Conservation (phyloP, 2,113 vertebrate species). For the Ciconia stormi region DNA sequence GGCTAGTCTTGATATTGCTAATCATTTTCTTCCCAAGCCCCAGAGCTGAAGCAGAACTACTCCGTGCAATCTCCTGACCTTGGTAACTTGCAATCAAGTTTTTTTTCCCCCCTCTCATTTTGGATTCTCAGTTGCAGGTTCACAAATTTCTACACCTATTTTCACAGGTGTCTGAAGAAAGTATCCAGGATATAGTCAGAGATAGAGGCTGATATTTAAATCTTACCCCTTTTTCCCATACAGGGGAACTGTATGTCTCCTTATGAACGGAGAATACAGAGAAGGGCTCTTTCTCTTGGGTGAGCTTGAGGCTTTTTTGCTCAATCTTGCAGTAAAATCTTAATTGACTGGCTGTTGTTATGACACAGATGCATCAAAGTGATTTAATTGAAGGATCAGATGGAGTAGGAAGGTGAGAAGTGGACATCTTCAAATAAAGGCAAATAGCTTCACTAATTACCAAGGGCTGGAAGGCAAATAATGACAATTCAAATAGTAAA, state of each 20-base stretch:
- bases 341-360: neutral
- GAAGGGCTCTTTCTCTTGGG: neutral
- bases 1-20: neutral
- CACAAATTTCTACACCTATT: neutral
- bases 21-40: neutral
- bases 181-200: neutral
- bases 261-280: neutral
- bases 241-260: neutral
- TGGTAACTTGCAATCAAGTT: neutral
- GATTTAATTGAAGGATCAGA: neutral
- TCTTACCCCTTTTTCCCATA: neutral
- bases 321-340: neutral
- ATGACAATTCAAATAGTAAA: neutral
- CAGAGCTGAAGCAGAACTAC: neutral
- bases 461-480: neutral
- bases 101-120: neutral
- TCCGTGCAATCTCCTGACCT: neutral
- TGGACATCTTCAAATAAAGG: neutral
- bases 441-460: neutral
- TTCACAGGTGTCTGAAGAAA: neutral
- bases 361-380: neutral
- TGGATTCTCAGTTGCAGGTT: constrained; percentile 21
- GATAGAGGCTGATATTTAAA: neutral
- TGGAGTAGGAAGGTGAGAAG: neutral
- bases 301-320: neutral